Evolutionary conservation across 2,113 vertebrate species (phyloP), one percentile per base, ranked within the genome.

Genomic region (Sciurus niger): DNA sequence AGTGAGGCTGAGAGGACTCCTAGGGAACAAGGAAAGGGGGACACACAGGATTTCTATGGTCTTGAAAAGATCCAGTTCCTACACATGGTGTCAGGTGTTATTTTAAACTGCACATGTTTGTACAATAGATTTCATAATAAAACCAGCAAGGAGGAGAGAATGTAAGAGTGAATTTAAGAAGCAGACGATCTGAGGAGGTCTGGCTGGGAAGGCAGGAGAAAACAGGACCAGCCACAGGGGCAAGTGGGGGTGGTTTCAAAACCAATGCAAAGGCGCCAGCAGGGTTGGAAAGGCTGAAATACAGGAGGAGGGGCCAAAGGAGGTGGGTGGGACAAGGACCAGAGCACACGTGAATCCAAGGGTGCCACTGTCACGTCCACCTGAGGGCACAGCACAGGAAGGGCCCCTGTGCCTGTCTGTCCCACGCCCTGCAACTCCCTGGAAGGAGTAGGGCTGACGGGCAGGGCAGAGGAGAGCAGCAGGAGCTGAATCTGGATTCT

Each of bases 361-460:
- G 30, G 55, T 4, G 87, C 6, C 67, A 76, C 51, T 95, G 84
- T 30, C 51, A 82, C 25, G 43, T 25, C 34, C 84, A 63, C 76
- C 55, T 94, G 65, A 80, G 5, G 48, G n/a, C 70, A 77, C 55
- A 67, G 84, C 92, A 60, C 25, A 82, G 77, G 43, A 43, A 60
- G 51, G 76, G 60, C 22, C 40, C 28, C 5, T 3, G 37, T 11
- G 20, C 12, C 12, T 8, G 0, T 11, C 6, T 82, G 18, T 37
- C 28, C 16, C 32, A 16, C 1, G 4, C n/a, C 10, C 28, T 12
- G n/a, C 8, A 34, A 82, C 18, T 70, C 16, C 51, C 48, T 5
- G 13, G n/a, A 46, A 2, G 17, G 46, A 83, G 30, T 28, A 46
- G 6, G 24, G 28, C 53, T 55, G n/a, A 43, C 1, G 5, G 51